phyloP scores from a whole-genome alignment of 1,140 invertebrate genomes.

The Panagrolaimus sp. region DNA sequence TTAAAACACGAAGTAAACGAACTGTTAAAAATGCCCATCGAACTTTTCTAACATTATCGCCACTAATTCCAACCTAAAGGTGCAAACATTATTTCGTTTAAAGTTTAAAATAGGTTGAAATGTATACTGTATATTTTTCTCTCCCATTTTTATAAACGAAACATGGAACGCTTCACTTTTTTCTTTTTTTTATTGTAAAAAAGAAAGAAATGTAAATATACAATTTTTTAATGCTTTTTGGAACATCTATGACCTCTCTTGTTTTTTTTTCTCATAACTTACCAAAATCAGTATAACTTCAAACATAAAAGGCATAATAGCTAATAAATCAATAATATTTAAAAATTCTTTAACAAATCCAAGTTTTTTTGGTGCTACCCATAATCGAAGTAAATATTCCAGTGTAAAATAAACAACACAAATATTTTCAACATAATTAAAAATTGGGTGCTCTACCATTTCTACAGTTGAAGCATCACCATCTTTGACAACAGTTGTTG shows the following conservation, averaged over 20 bases:
- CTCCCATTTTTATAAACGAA: too few relatives aligned
- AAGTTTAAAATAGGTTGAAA: too few relatives aligned
- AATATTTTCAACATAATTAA: constrained; percentile 76
- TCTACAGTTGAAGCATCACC: constrained; percentile 44
- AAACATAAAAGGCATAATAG: constrained; percentile 78
- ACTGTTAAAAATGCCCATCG: constrained; percentile 57
- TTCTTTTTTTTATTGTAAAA: too few relatives aligned
- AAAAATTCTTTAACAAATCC: constrained; percentile 99
- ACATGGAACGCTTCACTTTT: too few relatives aligned
- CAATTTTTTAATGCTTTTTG: too few relatives aligned
- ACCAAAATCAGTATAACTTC: constrained; percentile 52
- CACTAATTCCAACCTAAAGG: constrained; percentile 48
- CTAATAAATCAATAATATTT: constrained; percentile 94
- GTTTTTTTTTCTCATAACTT: not conserved
- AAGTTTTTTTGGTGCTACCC: constrained; percentile 97
- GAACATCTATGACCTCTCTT: too few relatives aligned
- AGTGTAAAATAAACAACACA: constrained; percentile 99
- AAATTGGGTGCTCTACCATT: constrained; percentile 58
- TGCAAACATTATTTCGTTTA: too few relatives aligned
- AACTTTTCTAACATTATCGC: constrained; percentile 55
- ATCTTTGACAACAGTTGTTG: constrained; percentile 45
- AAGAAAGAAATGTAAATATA: too few relatives aligned
- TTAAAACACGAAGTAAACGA: constrained; percentile 50
- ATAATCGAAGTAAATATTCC: constrained; percentile 94
- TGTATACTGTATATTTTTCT: too few relatives aligned